Evolutionary conservation across 2,113 vertebrate species (phyloP), one percentile per base, ranked within the genome.

Genomic region (Rhabdomys dilectus): DNA sequence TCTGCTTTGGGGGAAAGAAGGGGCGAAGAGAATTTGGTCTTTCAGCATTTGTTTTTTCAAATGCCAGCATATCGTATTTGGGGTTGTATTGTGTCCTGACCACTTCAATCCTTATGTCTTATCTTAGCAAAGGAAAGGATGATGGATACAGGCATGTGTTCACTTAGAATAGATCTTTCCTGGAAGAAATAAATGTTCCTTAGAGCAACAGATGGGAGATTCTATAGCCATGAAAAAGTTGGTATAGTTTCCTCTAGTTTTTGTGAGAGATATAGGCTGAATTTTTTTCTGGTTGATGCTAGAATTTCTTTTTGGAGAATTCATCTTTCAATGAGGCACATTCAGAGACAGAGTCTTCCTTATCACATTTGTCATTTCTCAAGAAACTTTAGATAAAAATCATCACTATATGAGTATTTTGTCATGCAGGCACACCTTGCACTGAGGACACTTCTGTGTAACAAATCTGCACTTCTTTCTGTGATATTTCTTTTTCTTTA

Each of bases 401-500:
- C 76, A 82, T 51, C 24, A 53, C 11, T 39, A 60, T 17, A 45
- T 53, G n/a, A 84, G 39, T 48, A 78, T 75, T 56, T 48, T 45
- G 36, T 56, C 7, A 0, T 58, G 36, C 0, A 34, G 9, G 22
- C 10, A 36, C 39, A 53, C 31, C 9, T 64, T 90, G 7, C 12
- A 77, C 78, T 42, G 45, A 13, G 4, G 17, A 9, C 56, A 62
- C 15, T 9, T 68, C 58, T 88, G 36, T 22, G 42, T 92, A 88
- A 70, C 78, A 95, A 82, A 89, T 73, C 75, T 94, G 26, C 56
- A 81, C 2, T 66, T 39, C 51, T 93, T 85, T 39, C 45, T 51
- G 16, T 45, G 29, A 88, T 22, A 15, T 91, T 89, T 80, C 9
- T 21, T 80, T 80, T 80, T 66, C 91, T 45, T 56, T 58, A 91